Conservation (phyloP, 2,888 invertebrate genomes). For the Micoletzkya japonica region DNA sequence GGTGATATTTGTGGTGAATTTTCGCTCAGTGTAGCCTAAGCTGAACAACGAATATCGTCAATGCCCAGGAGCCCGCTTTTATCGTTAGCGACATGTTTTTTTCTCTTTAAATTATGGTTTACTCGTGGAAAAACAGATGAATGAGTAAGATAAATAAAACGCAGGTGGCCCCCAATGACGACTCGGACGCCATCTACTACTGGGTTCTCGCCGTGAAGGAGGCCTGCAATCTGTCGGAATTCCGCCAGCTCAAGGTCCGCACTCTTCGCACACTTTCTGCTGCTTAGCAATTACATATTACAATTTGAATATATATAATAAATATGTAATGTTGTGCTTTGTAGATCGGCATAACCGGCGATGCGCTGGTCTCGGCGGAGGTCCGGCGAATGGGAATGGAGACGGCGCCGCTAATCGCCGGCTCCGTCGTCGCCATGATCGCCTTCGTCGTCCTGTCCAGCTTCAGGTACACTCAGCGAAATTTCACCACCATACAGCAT, state of each 20-base stretch:
- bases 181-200: constrained; percentile 42
- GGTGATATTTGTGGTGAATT: too few species aligned
- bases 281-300: neutral
- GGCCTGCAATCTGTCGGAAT: constrained; percentile 44
- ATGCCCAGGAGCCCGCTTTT: too few species aligned
- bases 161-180: constrained; percentile 33
- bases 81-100: too few species aligned
- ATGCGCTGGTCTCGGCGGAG: constrained; percentile 55
- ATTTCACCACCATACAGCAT: too few species aligned
- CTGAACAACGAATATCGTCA: too few species aligned
- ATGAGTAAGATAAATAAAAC: neutral
- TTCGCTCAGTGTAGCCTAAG: too few species aligned
- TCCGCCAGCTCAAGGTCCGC: constrained; percentile 32
- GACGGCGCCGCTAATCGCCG: constrained; percentile 53
- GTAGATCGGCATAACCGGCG: constrained; percentile 57
- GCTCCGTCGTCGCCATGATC: constrained; percentile 56
- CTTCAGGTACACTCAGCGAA: too few species aligned
- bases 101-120: neutral
- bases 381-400: constrained; percentile 58
- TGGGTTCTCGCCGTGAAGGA: constrained; percentile 49
- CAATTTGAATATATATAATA: neutral
- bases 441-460: constrained; percentile 51
- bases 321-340: constrained; percentile 9
- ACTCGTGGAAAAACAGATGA: neutral
- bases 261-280: too few species aligned